phyloP scores from a whole-genome alignment of 2,888 invertebrate species.

The Drosophila antonietae region DNA sequence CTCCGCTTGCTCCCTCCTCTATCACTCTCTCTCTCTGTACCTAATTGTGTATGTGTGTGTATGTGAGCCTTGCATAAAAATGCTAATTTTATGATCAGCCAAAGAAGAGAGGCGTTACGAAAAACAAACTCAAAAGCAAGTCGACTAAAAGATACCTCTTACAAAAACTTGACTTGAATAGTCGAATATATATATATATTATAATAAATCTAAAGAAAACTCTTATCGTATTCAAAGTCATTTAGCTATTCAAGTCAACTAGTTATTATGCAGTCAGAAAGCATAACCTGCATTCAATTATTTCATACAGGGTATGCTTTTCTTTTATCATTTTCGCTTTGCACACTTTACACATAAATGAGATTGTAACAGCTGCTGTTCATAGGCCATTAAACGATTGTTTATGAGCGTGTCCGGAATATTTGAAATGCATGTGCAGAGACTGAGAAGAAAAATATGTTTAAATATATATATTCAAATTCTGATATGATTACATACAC shows the following conservation, averaged over 20 bases:
- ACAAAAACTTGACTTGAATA: not conserved
- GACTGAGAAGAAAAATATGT: not conserved
- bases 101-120: conserved; percentile 27
- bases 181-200: no score
- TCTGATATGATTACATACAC: not conserved
- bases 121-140: accelerated
- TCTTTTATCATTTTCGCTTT: conserved; percentile 39
- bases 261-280: not conserved
- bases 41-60: conserved; percentile 55
- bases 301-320: conserved; percentile 8
- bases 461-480: not conserved
- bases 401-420: conserved; percentile 66
- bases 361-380: conserved; percentile 57
- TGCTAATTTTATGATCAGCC: conserved; percentile 72
- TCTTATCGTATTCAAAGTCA: no score
- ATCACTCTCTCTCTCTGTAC: not conserved
- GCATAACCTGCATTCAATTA: not conserved
- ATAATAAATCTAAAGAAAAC: no score
- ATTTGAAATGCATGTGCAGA: conserved; percentile 28
- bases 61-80: conserved; percentile 67
- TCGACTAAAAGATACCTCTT: conserved; percentile 28
- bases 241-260: no score
- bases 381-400: conserved; percentile 64
- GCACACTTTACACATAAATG: conserved; percentile 6
- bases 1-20: not conserved